Conservation (phyloP, 2,113 vertebrate species). For the Pteronura brasiliensis region DNA sequence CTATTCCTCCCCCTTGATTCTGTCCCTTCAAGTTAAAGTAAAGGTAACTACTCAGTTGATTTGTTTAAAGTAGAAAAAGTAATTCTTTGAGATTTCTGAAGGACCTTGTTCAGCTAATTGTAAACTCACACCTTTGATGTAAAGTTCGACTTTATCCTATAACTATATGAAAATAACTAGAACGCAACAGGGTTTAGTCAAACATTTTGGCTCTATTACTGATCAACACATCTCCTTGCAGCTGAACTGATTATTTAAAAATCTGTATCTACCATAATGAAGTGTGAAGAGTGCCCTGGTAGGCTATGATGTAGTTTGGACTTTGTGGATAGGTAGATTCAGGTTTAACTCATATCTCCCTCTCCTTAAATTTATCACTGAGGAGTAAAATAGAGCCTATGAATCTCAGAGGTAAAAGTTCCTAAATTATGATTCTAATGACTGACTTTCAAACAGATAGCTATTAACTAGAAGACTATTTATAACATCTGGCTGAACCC, state of each 20-base stretch:
- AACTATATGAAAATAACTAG: background rate
- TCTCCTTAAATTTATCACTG: background rate
- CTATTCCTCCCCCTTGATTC: background rate
- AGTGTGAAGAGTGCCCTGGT: background rate
- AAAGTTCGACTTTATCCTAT: background rate
- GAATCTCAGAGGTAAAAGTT: conserved; percentile 60
- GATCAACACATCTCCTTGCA: background rate
- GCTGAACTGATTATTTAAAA: background rate
- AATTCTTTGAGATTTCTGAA: conserved; percentile 27
- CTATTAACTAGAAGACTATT: conserved; percentile 77
- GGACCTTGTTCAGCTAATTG: background rate
- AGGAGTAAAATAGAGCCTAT: background rate
- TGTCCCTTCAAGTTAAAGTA: background rate
- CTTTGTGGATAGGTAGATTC: background rate
- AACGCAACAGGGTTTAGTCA: background rate
- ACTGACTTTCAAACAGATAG: conserved; percentile 75
- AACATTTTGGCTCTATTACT: background rate
- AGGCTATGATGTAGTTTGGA: background rate
- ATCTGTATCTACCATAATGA: background rate
- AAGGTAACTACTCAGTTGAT: background rate
- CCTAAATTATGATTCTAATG: conserved; percentile 72
- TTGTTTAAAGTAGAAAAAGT: background rate
- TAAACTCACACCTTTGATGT: background rate
- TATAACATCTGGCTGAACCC: conserved; percentile 67
- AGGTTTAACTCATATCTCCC: background rate